phyloP scores from a whole-genome alignment of 2,797 vertebrate genomes.

The Picus viridis region DNA sequence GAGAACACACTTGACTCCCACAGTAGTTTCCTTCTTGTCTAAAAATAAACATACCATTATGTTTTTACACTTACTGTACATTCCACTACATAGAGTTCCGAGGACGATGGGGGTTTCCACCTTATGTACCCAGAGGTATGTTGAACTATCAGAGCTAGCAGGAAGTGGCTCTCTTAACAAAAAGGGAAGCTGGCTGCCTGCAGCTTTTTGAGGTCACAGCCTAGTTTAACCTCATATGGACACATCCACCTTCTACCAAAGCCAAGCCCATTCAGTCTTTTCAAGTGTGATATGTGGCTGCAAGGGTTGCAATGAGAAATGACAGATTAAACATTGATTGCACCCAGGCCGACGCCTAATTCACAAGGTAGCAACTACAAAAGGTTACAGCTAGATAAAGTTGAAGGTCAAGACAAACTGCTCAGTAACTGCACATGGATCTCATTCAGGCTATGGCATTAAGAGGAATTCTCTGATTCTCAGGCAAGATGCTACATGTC shows the following conservation, averaged over 20 bases:
- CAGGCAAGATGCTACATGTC: neutral
- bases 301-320: neutral
- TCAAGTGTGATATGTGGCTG: fast-evolving
- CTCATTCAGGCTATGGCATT: neutral
- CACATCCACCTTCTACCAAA: neutral
- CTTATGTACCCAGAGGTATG: neutral
- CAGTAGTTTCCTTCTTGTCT: conserved; percentile 31
- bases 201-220: neutral
- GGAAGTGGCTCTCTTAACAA: conserved; percentile 27
- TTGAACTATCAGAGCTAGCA: neutral
- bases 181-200: conserved; percentile 28
- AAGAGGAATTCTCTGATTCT: neutral
- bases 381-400: neutral
- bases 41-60: conserved; percentile 1
- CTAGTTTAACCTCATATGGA: neutral
- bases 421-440: neutral
- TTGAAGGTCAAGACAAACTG: neutral
- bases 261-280: neutral
- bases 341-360: neutral
- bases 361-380: neutral
- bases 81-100: conserved; percentile 11
- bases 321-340: neutral
- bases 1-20: neutral
- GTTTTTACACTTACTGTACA: neutral
- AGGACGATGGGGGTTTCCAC: conserved; percentile 21